Evolutionary conservation across 2,797 vertebrate species (phyloP), one percentile per base, ranked within the genome.

Genomic region (Helarctos malayanus): DNA sequence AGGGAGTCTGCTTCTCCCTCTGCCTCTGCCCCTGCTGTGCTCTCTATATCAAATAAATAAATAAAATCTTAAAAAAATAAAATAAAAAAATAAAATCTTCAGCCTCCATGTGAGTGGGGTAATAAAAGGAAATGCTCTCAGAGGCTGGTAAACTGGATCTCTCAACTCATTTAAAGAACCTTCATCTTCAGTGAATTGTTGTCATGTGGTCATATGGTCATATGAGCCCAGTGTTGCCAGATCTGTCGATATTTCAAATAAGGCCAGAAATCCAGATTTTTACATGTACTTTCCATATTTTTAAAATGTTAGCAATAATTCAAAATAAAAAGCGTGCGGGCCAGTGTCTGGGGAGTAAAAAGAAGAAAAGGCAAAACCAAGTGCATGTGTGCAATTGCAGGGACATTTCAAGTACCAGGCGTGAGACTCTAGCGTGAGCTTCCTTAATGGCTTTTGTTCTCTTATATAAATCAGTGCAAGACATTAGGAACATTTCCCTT

Each of bases 161-260:
- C 3, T 16, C 2, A 3, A 3, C 1, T 3, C 6, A 23, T 18
- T n/a, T 49, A 63, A 82, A 61, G 16, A 29, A 18, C 23, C 4
- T 0, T 18, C 4, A n/a, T 27, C 19, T 27, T 91, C 49, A 59
- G 18, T 47, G 63, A 83, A 16, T 52, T 81, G 3, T 85, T 71
- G 71, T 61, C 21, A n/a, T 16, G 56, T 78, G n/a, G 3, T 21
- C 54, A 61, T 9, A 56, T n/a, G 45, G 3, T 21, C 54, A 61
- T 9, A 56, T n/a, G 45, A 95, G 2, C 9, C 14, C 27, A 65
- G 5, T 16, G 1, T 56, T 75, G 6, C 16, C 49, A 59, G 45
- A 73, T 84, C 15, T 80, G 82, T 80, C 29, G 6, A 32, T 85
- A 89, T 78, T 96, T 91, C 41, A 87, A 95, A 54, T 82, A 38